Evolutionary conservation across 2,797 vertebrate genomes (phyloP).

Genomic region (Xenentodon cancila): DNA sequence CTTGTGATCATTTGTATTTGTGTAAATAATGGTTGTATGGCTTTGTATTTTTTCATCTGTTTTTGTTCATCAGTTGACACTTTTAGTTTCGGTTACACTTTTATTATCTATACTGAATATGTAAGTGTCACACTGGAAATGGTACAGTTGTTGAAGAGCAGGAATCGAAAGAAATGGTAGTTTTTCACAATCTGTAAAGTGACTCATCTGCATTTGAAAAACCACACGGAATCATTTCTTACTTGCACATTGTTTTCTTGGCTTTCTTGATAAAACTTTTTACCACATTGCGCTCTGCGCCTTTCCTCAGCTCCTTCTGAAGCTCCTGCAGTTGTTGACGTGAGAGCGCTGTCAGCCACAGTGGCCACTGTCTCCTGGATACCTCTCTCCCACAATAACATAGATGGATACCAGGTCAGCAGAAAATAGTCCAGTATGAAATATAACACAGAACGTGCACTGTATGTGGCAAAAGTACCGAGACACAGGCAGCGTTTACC

Average conservation of each 20-base stretch:
- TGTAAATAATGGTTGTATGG: background rate
- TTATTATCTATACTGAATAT: too few relatives aligned
- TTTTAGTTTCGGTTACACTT: too few relatives aligned
- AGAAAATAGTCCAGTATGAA: background rate
- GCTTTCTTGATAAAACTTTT: constrained; percentile 6
- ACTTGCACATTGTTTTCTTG: too few relatives aligned
- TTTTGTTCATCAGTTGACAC: constrained; percentile 53
- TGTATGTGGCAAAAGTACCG: background rate
- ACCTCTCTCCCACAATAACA: constrained; percentile 80
- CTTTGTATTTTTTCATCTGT: too few relatives aligned
- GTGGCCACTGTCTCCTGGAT: constrained; percentile 89
- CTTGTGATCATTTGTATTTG: constrained; percentile 9
- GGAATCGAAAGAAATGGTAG: too few relatives aligned
- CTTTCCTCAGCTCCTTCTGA: constrained; percentile 87
- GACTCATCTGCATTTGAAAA: too few relatives aligned
- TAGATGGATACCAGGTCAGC: constrained; percentile 93
- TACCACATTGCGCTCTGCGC: constrained; percentile 26
- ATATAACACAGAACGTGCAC: background rate
- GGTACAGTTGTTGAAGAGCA: too few relatives aligned
- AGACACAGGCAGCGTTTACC: background rate
- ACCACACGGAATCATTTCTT: too few relatives aligned
- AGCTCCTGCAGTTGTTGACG: constrained; percentile 79
- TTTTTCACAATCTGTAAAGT: too few relatives aligned
- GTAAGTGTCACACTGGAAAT: too few relatives aligned
- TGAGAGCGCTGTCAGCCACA: constrained; percentile 88